A percentile compares a stretch with the other conserved stretches of the same genome.
phyloP scores from a whole-genome alignment of 2,113 vertebrate genomes.

The Hiodon alosoides region DNA sequence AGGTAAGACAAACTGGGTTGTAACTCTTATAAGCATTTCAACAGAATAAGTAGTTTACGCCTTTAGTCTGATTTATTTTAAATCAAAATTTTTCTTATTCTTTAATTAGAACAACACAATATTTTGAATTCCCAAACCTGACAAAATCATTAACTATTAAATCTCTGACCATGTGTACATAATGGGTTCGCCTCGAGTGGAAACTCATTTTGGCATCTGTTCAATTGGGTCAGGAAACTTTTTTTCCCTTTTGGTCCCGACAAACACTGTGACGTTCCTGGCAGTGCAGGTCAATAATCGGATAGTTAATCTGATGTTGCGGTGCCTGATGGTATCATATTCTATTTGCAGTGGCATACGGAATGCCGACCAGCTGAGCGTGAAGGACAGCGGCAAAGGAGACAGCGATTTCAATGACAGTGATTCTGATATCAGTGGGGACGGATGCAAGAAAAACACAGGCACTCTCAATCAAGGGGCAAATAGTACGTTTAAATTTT shows the following conservation, averaged over 20 bases:
- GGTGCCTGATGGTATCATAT: slow-evolving; percentile 50
- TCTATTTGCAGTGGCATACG: slow-evolving; percentile 51
- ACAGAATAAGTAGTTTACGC: background rate
- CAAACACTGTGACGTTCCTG: background rate
- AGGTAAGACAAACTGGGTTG: slow-evolving; percentile 54
- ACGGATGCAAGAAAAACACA: slow-evolving; percentile 52
- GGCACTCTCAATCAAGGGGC: slow-evolving; percentile 52
- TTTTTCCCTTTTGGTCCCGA: slow-evolving; percentile 7
- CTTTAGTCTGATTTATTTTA: too few species aligned
- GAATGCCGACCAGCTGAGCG: slow-evolving; percentile 62
- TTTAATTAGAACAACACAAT: background rate
- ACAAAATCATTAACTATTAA: slow-evolving; percentile 3
- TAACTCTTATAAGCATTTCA: background rate
- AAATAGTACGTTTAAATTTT: slow-evolving; percentile 40
- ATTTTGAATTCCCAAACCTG: slow-evolving; percentile 2
- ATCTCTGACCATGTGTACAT: slow-evolving; percentile 2
- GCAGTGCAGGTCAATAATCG: slow-evolving; percentile 29
- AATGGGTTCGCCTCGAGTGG: background rate
- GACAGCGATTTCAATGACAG: slow-evolving; percentile 70
- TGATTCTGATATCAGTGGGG: slow-evolving; percentile 55
- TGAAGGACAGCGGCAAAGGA: slow-evolving; percentile 71
- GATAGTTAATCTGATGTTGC: slow-evolving; percentile 49
- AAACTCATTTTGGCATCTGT: background rate
- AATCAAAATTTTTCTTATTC: slow-evolving; percentile 4
- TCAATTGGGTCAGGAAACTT: background rate